Evolutionary conservation across 1,140 invertebrate genomes (phyloP).

Genomic region (Nephila pilipes): DNA sequence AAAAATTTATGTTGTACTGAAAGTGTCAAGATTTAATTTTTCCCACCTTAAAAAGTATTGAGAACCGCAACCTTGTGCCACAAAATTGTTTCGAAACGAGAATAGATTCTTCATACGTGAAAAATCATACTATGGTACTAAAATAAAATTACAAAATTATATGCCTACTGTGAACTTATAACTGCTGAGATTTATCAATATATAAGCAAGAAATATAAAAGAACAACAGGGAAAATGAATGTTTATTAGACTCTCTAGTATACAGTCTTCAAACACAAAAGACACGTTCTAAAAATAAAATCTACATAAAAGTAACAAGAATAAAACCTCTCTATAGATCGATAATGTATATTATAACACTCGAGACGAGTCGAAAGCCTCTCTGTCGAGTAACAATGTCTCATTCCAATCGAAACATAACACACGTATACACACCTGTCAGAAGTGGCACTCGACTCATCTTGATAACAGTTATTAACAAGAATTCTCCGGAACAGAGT

Average conservation of each 20-base stretch:
- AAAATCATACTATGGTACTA: too few species aligned
- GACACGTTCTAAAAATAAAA: constrained; percentile 68
- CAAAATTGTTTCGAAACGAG: too few species aligned
- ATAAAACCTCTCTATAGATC: constrained; percentile 63
- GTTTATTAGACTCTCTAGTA: constrained; percentile 63
- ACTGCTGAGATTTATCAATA: neutral
- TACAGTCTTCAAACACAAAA: constrained; percentile 59
- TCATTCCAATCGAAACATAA: neutral
- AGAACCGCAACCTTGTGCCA: too few species aligned
- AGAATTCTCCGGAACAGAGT: neutral
- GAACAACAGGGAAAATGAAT: constrained; percentile 47
- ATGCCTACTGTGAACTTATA: neutral
- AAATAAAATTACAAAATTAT: too few species aligned
- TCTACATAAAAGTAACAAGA: constrained; percentile 71
- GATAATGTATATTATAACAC: constrained; percentile 63
- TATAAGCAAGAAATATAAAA: neutral
- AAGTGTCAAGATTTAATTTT: too few species aligned
- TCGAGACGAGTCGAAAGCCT: constrained; percentile 28
- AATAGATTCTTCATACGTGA: too few species aligned
- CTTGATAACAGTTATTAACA: constrained; percentile 46
- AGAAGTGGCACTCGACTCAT: neutral
- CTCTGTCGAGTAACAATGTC: neutral
- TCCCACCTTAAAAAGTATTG: too few species aligned
- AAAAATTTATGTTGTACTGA: too few species aligned
- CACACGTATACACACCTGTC: neutral